Base-by-base conservation (phyloP, 1,140 invertebrate genomes). In the Drosophila lowei region DNA sequence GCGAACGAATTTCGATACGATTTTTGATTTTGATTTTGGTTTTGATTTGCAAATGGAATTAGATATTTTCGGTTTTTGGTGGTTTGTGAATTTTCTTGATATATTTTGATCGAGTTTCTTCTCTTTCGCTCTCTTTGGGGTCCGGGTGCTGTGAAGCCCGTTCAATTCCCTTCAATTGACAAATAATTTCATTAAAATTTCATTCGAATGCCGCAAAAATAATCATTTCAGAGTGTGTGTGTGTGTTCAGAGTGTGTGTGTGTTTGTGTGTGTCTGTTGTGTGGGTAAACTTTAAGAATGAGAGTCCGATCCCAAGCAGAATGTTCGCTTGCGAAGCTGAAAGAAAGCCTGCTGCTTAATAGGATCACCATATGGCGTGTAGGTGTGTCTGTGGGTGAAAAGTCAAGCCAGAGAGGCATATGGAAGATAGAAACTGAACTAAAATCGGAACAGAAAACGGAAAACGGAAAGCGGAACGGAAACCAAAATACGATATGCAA, bases 51-150 rank as follows among this genome's bases (percentile, higher is more conserved):
- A 89, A 89, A 84, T 88, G 84, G 70, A 81, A 60, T 71, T 72
- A 3, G 30, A 57, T 57, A 66, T 70, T 67, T 70, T 64, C 34
- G 9, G 25, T 56, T 56, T 56, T 59, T 16, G 52, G 66, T 70
- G 43, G 48, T 57, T 67, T 63, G 72, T 84, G 80, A 64, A 77
- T 78, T 60, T 64, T 74, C n/a, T 65, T 59, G 64, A 46, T 46
- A 28, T 38, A 13, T 38, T 38, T 38, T 38, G 34, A 38, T 38
- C 34, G 34, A 38, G 77, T 90, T 89, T 89, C 80, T 89, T 90
- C 86, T 89, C 85, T 90, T 74, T 89, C 80, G 85, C 85, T 89
- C 85, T 89, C 85, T 89, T 89, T 79, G 74, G 60, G 70, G 59
- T 84, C 60, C 67, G 83, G 78, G 44, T 49, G 59, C 58, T 47